A percentile compares a stretch with the other conserved stretches of the same genome.
phyloP scores from a whole-genome alignment of 2,888 invertebrate genomes.

The Sesia apiformis region DNA sequence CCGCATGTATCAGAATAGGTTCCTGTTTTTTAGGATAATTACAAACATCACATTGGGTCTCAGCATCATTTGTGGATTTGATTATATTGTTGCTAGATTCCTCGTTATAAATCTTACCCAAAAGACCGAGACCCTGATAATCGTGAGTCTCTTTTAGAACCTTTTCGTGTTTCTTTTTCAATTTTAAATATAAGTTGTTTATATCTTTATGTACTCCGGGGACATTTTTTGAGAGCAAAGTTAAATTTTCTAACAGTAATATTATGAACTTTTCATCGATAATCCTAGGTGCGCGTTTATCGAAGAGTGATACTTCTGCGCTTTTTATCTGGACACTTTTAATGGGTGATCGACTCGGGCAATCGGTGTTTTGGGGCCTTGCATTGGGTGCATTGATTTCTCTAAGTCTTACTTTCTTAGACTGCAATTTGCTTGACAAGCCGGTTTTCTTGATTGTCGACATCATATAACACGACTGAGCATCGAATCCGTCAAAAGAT shows the following conservation, averaged over 20 bases:
- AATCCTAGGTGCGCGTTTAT: slow-evolving; percentile 31
- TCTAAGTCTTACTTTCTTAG: slow-evolving; percentile 15
- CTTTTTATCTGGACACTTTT: background rate
- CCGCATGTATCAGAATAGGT: background rate
- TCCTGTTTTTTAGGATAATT: too few relatives aligned
- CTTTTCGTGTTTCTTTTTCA: slow-evolving; percentile 41
- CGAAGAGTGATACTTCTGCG: slow-evolving; percentile 13
- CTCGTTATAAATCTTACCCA: slow-evolving; percentile 46
- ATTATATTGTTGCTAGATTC: slow-evolving; percentile 6
- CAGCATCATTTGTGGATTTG: background rate
- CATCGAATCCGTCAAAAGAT: slow-evolving; percentile 15
- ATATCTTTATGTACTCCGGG: slow-evolving; percentile 46
- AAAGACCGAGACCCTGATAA: slow-evolving; percentile 33
- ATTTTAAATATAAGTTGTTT: slow-evolving; percentile 31
- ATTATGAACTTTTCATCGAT: slow-evolving; percentile 53
- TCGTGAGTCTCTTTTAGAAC: slow-evolving; percentile 20
- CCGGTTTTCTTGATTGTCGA: slow-evolving; percentile 29
- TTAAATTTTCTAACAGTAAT: slow-evolving; percentile 45
- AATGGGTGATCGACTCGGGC: background rate
- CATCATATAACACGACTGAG: slow-evolving; percentile 36
- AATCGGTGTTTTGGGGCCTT: slow-evolving; percentile 2
- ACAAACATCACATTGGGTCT: background rate
- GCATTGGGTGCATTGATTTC: background rate
- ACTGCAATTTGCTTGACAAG: slow-evolving; percentile 14
- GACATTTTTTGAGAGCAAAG: slow-evolving; percentile 36